phyloP scores from a whole-genome alignment of 2,797 vertebrate genomes.

The Rhincodon typus region DNA sequence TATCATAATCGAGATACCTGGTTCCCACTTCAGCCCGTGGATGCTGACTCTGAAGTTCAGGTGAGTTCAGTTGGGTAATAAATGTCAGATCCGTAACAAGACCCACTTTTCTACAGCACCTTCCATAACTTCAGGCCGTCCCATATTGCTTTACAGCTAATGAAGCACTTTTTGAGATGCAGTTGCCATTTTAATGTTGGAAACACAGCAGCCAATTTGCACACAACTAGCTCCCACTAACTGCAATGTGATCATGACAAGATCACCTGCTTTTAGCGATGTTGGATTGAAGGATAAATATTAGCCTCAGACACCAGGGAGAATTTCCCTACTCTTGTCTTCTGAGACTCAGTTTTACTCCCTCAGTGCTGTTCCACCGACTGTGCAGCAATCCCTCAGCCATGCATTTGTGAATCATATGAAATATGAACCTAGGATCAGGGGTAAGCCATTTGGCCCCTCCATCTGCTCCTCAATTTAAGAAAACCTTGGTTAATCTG shows the following conservation, averaged over 20 bases:
- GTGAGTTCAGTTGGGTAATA: slow-evolving; percentile 55
- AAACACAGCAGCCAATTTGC: background rate
- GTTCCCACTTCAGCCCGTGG: slow-evolving; percentile 94
- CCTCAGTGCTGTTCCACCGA: too few relatives aligned
- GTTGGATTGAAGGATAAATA: background rate
- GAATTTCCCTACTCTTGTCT: background rate
- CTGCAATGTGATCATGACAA: background rate
- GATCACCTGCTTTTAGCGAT: background rate
- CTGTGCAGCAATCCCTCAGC: background rate
- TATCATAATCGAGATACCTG: slow-evolving; percentile 97
- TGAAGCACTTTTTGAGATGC: background rate
- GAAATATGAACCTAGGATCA: too few relatives aligned
- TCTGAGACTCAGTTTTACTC: too few relatives aligned
- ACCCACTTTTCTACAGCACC: background rate
- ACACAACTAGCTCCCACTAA: background rate
- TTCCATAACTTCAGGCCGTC: too few relatives aligned
- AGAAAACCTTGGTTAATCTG: too few relatives aligned
- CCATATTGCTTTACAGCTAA: background rate
- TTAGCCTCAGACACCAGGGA: background rate
- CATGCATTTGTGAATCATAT: background rate
- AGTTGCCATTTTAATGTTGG: background rate
- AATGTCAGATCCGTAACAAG: background rate
- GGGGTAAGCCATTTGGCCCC: too few relatives aligned
- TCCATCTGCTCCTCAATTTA: too few relatives aligned
- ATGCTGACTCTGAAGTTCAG: slow-evolving; percentile 97